Base-by-base conservation (phyloP, 64 coral and sea anemone genomes). In the Montipora foliosa region DNA sequence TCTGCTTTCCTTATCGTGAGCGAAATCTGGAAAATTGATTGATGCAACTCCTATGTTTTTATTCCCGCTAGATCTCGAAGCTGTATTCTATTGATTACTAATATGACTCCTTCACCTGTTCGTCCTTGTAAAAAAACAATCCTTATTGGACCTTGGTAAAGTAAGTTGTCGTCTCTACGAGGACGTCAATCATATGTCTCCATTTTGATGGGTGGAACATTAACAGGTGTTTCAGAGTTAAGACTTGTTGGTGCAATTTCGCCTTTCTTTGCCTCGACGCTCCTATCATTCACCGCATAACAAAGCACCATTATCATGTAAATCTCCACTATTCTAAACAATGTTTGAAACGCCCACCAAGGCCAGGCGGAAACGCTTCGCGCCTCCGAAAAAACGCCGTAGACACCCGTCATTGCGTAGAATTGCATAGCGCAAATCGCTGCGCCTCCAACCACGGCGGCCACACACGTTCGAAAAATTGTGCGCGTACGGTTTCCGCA, bases 311-410 rank as follows among this genome's bases (percentile, higher is more conserved):
- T 16, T 1, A 46, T 16, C 92, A 93, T 87, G 75, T 81, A 87
- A 44, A 88, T 61, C 47, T 93, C 92, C 5, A 93, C 59, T 2
- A 88, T 4, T 22, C 92, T 17, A 47, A 87, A 82, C n/a, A 79
- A 8, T 10, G 88, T 90, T 75, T 77, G 80, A 83, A 90, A 95
- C 20, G 8, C 55, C 75, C 67, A 90, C 93, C 93, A 95, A 6
- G 93, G 93, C 93, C 93, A 86, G 0, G 93, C 86, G 50, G 93
- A 53, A 61, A 95, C 82, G 75, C 5, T 24, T 3, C 15, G 48
- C 1, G 49, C 82, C 11, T 79, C 62, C 5, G 94, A 95, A 81
- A 95, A 95, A 74, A 95, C 82, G 1, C 94, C 94, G 44, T 95
- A 91, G 5, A 95, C 75, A 4, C 94, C 81, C 15, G 44, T 12